Conservation (phyloP, 2,888 invertebrate genomes). For the Drosophila ezoana region DNA sequence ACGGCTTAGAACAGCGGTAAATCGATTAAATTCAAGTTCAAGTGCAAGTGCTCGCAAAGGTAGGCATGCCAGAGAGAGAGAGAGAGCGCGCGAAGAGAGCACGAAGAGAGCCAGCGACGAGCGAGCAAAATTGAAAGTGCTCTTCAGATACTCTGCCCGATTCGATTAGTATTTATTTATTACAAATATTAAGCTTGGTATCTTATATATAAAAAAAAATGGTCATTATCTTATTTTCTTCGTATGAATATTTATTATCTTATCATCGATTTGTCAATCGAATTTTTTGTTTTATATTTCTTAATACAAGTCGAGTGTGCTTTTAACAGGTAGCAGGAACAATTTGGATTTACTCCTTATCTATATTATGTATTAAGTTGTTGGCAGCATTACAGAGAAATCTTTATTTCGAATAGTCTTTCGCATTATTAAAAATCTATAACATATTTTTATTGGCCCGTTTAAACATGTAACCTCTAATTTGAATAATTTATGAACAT, state of each 20-base stretch:
- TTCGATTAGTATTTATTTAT: neutral
- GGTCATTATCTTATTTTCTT: neutral
- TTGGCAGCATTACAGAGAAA: no score
- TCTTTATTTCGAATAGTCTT: no score
- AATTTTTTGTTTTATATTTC: neutral
- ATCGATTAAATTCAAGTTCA: slow-evolving; percentile 36
- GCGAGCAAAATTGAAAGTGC: slow-evolving; percentile 1
- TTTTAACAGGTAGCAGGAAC: neutral
- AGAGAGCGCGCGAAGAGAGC: neutral
- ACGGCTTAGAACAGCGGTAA: slow-evolving; percentile 15
- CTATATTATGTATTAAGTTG: no score
- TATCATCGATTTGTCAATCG: neutral
- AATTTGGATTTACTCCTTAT: no score
- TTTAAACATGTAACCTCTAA: no score
- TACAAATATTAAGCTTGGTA: neutral
- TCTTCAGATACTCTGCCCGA: neutral
- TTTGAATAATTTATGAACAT: no score
- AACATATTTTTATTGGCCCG: no score
- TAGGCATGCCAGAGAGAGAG: no score
- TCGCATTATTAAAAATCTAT: no score
- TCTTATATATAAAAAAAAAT: neutral
- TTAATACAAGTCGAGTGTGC: neutral
- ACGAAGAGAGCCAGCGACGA: no score
- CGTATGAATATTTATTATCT: slow-evolving; percentile 1
- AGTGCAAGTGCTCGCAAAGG: slow-evolving; percentile 2